Base-by-base conservation (phyloP, 2,888 invertebrate genomes). In the Hedychridium roseum region DNA sequence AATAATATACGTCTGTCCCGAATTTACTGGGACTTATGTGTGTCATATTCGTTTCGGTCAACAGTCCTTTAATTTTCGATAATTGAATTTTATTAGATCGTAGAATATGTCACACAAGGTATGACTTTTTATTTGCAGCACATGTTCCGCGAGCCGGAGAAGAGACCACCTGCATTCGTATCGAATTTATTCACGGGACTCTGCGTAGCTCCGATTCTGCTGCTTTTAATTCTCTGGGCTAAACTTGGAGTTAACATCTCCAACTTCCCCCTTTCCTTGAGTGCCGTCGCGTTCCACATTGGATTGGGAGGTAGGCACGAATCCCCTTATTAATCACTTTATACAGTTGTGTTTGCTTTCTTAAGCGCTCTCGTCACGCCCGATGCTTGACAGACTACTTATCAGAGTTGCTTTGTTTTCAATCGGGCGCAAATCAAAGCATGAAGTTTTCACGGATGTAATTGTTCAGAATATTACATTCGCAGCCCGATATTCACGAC, bases 161-260 rank as follows among this genome's bases (percentile, higher is more conserved):
- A 91, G 68, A 88, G 97, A 35, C 98, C 99, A 42, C 85, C 97
- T 23, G 88, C 88, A 27, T 76, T 88, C 31, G 88, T 99, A 43
- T 97, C 97, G 0, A 90, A 94, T 79, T 84, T 94, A 53, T 99
- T 97, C 82, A 95, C 96, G 40, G 86, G 84, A 21, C 82, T 96
- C 6, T 90, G 90, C 64, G 84, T 90, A 4, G 86, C 91, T 21
- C 94, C 97, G 18, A 83, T 98, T 54, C 81, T 95, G 43, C 76
- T 96, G 55, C 84, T 98, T 46, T 81, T 97, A 41, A 78, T 87
- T 63, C 82, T 95, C 82, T 99, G 98, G 98, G 82, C 85, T 0
- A 86, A 86, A 68, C 84, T 99, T 46, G 91, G 95, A 41, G 85
- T 94, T 57, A 98, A 97, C 81, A 82, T 97, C 27, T 84, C 86